Percentiles rank a stretch among this genome's conserved stretches.
phyloP scores from a whole-genome alignment of 2,888 invertebrate genomes.

The Acleris literana region DNA sequence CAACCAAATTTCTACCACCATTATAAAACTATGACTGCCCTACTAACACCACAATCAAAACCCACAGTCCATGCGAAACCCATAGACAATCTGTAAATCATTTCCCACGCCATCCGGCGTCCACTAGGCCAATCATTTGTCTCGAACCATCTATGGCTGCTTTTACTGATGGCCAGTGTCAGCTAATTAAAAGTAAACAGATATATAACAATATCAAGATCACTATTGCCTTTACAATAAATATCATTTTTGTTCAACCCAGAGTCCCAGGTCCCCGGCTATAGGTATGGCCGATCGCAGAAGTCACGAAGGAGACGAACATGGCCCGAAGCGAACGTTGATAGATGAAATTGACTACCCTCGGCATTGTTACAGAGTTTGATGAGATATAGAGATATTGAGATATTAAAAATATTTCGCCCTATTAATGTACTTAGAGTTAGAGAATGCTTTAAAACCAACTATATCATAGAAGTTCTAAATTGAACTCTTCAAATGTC shows the following conservation, averaged over 20 bases:
- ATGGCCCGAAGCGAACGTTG: conserved; percentile 67
- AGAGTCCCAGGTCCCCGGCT: not conserved
- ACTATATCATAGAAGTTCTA: too few species aligned
- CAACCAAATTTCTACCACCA: too few species aligned
- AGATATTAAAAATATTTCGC: too few species aligned
- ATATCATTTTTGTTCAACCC: not conserved
- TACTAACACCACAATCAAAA: conserved; percentile 27
- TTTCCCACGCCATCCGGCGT: conserved; percentile 66
- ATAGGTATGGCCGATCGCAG: conserved; percentile 61
- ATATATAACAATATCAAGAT: conserved; percentile 46
- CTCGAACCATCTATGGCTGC: conserved; percentile 53
- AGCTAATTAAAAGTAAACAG: conserved; percentile 79
- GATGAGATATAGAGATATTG: conserved; percentile 10
- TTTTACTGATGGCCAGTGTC: conserved; percentile 56
- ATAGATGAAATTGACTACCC: conserved; percentile 66
- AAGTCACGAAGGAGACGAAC: conserved; percentile 66
- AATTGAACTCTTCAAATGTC: too few species aligned
- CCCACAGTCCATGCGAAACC: conserved; percentile 25
- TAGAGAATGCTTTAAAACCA: too few species aligned
- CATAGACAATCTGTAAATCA: conserved; percentile 50
- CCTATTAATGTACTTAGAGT: too few species aligned
- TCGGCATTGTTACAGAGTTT: conserved; percentile 50
- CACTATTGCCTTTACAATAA: conserved; percentile 45
- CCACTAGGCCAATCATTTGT: conserved; percentile 50
- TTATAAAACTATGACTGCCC: conserved; percentile 9